These are phyloP conservation scores for Platysteira castanea DNA, from an alignment of 2,113 vertebrate genomes.

Conservation along the genomic window DNA sequence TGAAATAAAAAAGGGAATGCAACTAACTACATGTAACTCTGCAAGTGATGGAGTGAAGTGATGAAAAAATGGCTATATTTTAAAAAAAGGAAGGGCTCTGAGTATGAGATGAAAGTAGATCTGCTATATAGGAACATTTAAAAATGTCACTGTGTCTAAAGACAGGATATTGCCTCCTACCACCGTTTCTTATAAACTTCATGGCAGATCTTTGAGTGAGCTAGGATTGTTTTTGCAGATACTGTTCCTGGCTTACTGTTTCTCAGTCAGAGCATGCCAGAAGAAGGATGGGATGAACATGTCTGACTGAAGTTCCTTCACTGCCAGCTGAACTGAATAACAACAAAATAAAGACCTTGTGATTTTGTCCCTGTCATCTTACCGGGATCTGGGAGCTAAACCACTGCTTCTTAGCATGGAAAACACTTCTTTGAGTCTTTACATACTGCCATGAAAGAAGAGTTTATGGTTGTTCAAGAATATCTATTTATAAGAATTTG, in stretches of 20 bases:
- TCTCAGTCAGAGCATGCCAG: background rate
- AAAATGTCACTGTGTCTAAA: background rate
- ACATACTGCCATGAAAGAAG: background rate
- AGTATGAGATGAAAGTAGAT: background rate
- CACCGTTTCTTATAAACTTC: background rate
- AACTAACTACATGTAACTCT: background rate
- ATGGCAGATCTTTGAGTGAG: background rate
- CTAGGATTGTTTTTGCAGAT: background rate
- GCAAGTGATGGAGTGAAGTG: background rate
- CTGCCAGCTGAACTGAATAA: background rate
- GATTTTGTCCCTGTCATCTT: background rate
- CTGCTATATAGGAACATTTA: background rate
- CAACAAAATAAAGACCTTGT: background rate
- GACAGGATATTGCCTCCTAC: background rate
- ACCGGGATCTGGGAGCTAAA: background rate
- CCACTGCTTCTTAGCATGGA: background rate
- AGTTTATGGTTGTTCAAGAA: background rate
- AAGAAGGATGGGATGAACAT: background rate
- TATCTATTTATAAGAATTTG: background rate
- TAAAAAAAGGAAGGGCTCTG: background rate
- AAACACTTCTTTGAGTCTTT: background rate
- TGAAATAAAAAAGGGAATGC: background rate
- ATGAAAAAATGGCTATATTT: background rate
- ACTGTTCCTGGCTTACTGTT: background rate
- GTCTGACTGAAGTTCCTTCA: background rate